These are phyloP conservation scores for Eidolon dupreanum DNA, from an alignment of 2,797 vertebrate species.

Conservation along the genomic window DNA sequence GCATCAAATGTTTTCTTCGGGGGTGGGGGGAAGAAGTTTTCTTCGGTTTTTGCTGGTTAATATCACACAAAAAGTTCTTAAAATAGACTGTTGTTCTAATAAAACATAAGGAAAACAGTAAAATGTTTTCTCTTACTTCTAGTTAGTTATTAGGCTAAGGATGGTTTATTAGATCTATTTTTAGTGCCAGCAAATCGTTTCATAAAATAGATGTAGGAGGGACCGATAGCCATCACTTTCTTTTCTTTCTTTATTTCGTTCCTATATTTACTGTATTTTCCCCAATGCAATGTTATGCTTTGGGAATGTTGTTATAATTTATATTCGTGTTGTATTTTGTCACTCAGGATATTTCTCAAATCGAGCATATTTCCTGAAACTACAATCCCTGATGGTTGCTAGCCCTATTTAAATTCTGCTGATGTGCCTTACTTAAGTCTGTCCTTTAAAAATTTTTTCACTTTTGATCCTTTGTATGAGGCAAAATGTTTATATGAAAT, in stretches of 20 bases:
- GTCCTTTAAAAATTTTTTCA: not conserved
- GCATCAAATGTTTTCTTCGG: conserved; percentile 33
- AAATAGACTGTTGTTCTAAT: not conserved
- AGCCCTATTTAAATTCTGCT: not conserved
- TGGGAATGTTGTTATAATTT: not conserved
- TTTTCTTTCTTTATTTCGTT: not conserved
- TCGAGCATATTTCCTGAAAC: not conserved
- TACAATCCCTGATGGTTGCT: not conserved
- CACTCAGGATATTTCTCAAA: not conserved
- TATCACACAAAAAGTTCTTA: conserved; percentile 19
- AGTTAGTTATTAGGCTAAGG: not conserved
- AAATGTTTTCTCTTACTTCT: not conserved
- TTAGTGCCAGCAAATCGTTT: conserved; percentile 17
- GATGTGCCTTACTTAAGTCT: not conserved
- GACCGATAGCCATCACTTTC: not conserved
- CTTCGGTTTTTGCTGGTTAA: conserved; percentile 1
- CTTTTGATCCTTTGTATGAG: not conserved
- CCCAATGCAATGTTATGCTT: not conserved
- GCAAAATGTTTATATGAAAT: not conserved
- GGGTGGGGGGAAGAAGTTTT: not conserved
- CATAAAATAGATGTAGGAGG: not conserved
- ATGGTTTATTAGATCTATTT: conserved; percentile 29
- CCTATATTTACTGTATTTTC: not conserved
- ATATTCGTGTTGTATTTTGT: not conserved
- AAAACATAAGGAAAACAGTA: conserved; percentile 32